Evolutionary conservation across 2,113 vertebrate species (phyloP).

Genomic region (Tyto alba): DNA sequence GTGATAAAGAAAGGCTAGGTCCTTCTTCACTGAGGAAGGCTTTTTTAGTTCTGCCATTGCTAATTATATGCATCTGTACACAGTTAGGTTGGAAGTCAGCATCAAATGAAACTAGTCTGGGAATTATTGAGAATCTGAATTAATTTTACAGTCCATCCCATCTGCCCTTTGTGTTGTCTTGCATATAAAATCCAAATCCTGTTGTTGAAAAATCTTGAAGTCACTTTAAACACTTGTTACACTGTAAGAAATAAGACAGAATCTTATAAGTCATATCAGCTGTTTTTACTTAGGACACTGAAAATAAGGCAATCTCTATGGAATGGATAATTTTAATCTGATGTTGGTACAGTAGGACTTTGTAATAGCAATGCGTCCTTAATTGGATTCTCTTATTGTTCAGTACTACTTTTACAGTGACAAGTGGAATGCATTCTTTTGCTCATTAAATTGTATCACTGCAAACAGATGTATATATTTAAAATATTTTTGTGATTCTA

Average conservation of each 20-base stretch:
- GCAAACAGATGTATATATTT: neutral
- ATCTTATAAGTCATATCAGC: neutral
- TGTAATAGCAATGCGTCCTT: neutral
- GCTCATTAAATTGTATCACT: neutral
- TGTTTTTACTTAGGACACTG: neutral
- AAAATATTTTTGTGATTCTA: neutral
- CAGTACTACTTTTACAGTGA: neutral
- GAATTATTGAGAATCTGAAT: neutral
- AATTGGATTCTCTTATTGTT: neutral
- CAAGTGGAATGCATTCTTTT: accelerated
- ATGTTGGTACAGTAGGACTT: neutral
- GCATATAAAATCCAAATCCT: neutral
- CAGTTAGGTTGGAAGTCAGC: neutral
- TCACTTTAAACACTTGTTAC: neutral
- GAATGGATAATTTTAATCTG: neutral
- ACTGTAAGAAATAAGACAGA: neutral
- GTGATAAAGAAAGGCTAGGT: neutral
- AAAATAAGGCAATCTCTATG: neutral
- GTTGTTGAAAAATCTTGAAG: neutral
- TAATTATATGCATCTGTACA: neutral
- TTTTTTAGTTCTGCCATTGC: neutral
- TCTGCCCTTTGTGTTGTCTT: neutral
- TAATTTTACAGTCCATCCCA: neutral
- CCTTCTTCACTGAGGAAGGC: neutral
- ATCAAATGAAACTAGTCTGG: neutral